phyloP scores from a whole-genome alignment of 2,797 vertebrate genomes.

The Uromys caudimaculatus region DNA sequence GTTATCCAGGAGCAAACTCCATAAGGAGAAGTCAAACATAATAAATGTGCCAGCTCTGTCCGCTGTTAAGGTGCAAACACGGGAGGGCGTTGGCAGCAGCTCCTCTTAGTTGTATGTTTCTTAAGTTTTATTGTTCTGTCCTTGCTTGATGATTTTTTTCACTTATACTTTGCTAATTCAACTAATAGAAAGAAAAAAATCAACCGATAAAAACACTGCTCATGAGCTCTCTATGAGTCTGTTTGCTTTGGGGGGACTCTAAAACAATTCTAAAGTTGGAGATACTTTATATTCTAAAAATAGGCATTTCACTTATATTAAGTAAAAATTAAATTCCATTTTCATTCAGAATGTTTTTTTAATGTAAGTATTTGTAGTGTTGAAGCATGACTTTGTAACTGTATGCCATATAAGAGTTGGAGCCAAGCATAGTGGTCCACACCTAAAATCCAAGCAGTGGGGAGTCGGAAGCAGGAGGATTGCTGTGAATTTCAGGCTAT shows the following conservation, averaged over 20 bases:
- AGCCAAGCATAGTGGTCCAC: background rate
- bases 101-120: slow-evolving; percentile 52
- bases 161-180: slow-evolving; percentile 37
- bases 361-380: slow-evolving; percentile 31
- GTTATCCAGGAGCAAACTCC: slow-evolving; percentile 57
- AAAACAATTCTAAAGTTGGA: slow-evolving; percentile 54
- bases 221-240: slow-evolving; percentile 7
- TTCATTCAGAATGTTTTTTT: slow-evolving; percentile 46
- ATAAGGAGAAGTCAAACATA: slow-evolving; percentile 40
- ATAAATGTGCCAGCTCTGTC: slow-evolving; percentile 34
- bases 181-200: background rate
- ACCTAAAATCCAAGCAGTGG: background rate
- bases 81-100: background rate
- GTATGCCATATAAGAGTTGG: slow-evolving; percentile 22
- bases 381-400: slow-evolving; percentile 56
- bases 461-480: background rate
- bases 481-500: background rate
- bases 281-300: slow-evolving; percentile 35
- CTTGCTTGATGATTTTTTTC: slow-evolving; percentile 8
- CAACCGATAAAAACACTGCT: slow-evolving; percentile 1
- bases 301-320: slow-evolving; percentile 45
- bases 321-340: slow-evolving; percentile 55
- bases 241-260: slow-evolving; percentile 20
- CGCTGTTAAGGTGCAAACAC: slow-evolving; percentile 11
- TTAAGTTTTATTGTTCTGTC: slow-evolving; percentile 54